phyloP scores from a whole-genome alignment of 2,797 vertebrate genomes.

The Euthynnus affinis region DNA sequence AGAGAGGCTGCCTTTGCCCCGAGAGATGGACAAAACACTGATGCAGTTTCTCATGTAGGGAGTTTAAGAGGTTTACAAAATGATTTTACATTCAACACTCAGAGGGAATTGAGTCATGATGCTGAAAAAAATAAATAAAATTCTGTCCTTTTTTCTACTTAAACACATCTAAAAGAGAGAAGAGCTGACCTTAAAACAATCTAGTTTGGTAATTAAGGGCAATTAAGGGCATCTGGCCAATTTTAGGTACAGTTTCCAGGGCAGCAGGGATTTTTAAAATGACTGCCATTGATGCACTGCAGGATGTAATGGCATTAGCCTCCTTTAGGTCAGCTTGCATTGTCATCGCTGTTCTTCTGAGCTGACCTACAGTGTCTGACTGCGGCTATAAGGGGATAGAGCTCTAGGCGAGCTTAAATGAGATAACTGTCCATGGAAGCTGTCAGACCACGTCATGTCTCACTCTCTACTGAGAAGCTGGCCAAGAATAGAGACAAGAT shows the following conservation, averaged over 20 bases:
- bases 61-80: conserved; percentile 25
- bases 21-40: conserved; percentile 1
- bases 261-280: conserved; percentile 49
- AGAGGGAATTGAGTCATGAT: background rate
- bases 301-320: conserved; percentile 71
- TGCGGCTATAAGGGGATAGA: conserved; percentile 65
- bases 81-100: background rate
- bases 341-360: conserved; percentile 45
- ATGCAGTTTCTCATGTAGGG: background rate
- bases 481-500: conserved; percentile 79
- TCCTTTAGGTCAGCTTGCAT: conserved; percentile 48
- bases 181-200: conserved; percentile 4
- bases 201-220: conserved; percentile 28
- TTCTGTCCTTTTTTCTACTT: background rate
- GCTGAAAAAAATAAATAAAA: background rate
- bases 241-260: conserved; percentile 47
- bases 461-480: conserved; percentile 67
- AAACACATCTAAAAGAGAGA: background rate
- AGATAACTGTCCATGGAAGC: conserved; percentile 70
- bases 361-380: conserved; percentile 53
- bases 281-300: conserved; percentile 33
- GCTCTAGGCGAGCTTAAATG: conserved; percentile 73
- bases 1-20: background rate
- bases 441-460: conserved; percentile 71
- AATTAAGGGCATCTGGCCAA: conserved; percentile 43